These are phyloP conservation scores for Crotalus helleri DNA, from an alignment of 2,113 vertebrate genomes.

Conservation along the genomic window DNA sequence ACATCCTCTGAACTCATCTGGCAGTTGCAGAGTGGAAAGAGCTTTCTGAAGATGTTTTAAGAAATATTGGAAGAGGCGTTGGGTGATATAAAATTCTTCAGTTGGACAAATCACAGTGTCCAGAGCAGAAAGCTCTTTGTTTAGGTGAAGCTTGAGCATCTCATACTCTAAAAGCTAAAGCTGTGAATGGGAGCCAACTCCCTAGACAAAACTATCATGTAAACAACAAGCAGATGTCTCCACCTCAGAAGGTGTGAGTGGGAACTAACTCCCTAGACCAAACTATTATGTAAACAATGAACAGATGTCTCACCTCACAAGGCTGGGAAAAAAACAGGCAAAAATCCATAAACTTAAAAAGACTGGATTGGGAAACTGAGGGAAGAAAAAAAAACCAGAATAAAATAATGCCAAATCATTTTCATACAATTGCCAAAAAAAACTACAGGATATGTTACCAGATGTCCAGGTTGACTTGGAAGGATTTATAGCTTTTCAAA, in stretches of 20 bases:
- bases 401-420: not conserved
- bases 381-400: not conserved
- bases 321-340: not conserved
- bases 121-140: not conserved
- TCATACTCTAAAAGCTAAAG: not conserved
- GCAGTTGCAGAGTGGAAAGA: not conserved
- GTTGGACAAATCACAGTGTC: not conserved
- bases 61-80: not conserved
- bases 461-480: not conserved
- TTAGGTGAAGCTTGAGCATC: not conserved
- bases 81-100: not conserved
- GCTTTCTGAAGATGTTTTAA: not conserved
- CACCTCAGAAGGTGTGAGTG: not conserved
- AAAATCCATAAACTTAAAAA: not conserved
- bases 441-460: not conserved
- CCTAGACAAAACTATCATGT: not conserved
- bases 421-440: not conserved
- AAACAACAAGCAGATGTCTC: not conserved
- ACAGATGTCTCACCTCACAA: not conserved
- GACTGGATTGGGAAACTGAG: not conserved
- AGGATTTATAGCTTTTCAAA: not conserved
- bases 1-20: not conserved
- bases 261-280: not conserved
- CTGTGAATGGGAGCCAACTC: not conserved
- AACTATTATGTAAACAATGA: not conserved